Percentiles rank a stretch among this genome's conserved stretches.
Conservation (phyloP, 2,888 invertebrate genomes). For the Phyllotreta striolata region DNA sequence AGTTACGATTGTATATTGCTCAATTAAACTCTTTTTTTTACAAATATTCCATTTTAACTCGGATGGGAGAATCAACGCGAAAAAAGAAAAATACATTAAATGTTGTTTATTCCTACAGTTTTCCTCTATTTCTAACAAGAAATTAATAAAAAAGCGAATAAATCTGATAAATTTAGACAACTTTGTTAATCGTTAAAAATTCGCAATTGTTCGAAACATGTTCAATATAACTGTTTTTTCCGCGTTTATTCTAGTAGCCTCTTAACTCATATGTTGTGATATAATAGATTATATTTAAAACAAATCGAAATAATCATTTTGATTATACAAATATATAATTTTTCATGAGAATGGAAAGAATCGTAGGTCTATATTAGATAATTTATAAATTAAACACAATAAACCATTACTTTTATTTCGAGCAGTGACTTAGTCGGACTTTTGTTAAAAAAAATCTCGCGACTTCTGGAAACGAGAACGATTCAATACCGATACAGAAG, state of each 20-base stretch:
- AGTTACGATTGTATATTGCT: conserved; percentile 60
- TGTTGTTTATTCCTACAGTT: neutral
- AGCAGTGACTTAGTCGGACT: conserved; percentile 9
- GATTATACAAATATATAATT: conserved; percentile 48
- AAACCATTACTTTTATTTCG: conserved; percentile 25
- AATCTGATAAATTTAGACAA: too few species aligned
- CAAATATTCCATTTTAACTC: conserved; percentile 45
- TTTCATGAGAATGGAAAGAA: conserved; percentile 61
- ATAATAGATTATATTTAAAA: conserved; percentile 48
- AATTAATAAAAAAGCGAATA: too few species aligned
- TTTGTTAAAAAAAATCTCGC: neutral
- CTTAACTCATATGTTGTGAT: conserved; percentile 54
- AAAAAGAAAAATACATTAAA: conserved; percentile 20
- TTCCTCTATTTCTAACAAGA: too few species aligned
- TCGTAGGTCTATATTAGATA: conserved; percentile 63
- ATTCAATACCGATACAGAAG: neutral
- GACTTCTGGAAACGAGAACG: too few species aligned
- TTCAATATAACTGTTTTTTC: neutral
- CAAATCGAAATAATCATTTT: conserved; percentile 46
- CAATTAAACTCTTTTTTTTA: conserved; percentile 57
- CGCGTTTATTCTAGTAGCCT: neutral
- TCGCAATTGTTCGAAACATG: neutral
- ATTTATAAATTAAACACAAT: conserved; percentile 50
- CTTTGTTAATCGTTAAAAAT: neutral
- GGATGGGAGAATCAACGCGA: conserved; percentile 6